Conservation (phyloP, 1,140 invertebrate genomes). For the Mylabris phalerata region DNA sequence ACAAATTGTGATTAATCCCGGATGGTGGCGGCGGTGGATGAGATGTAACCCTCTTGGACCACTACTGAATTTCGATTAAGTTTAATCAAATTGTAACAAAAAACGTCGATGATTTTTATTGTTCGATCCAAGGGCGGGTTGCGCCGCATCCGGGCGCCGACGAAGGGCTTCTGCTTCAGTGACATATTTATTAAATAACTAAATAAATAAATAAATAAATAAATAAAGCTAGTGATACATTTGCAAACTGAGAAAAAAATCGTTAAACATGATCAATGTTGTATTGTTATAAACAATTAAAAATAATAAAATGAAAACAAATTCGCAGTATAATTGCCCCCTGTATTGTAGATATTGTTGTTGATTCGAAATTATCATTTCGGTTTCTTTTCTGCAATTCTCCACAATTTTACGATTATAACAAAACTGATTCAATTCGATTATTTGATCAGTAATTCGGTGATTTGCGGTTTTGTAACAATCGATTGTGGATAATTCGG, state of each 20-base stretch:
- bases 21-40: too few relatives aligned
- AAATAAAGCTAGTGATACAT: conserved; percentile 36
- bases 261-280: conserved; percentile 40
- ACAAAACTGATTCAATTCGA: not conserved
- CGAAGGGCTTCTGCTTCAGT: conserved; percentile 32
- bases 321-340: conserved; percentile 38
- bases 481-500: too few relatives aligned
- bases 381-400: conserved; percentile 17
- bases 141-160: not conserved
- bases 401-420: too few relatives aligned
- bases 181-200: conserved; percentile 18
- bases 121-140: not conserved
- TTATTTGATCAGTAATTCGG: not conserved
- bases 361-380: conserved; percentile 34
- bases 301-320: conserved; percentile 24
- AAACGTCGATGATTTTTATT: not conserved
- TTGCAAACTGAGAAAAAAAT: conserved; percentile 29
- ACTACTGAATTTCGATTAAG: too few relatives aligned
- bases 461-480: too few relatives aligned
- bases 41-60: too few relatives aligned
- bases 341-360: conserved; percentile 44
- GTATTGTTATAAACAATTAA: conserved; percentile 41
- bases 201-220: conserved; percentile 3
- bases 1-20: too few relatives aligned
- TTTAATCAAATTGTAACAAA: too few relatives aligned